Evolutionary conservation across 2,113 vertebrate genomes (phyloP).

Genomic region (Dicaeum eximium): DNA sequence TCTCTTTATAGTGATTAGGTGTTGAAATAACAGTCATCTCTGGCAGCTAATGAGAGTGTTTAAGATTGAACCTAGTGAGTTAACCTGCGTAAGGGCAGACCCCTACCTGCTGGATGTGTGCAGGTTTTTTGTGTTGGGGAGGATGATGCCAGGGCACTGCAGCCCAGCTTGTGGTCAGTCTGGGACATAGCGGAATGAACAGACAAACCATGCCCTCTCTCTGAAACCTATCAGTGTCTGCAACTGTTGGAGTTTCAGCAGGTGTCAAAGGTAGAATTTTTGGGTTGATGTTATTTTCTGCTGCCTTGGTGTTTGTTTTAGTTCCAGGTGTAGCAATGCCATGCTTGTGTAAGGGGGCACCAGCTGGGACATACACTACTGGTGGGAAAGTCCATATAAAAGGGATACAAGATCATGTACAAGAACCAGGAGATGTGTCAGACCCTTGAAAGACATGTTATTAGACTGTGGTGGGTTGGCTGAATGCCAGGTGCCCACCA

Average conservation of each 20-base stretch:
- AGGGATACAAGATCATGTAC: neutral
- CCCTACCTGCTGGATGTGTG: neutral
- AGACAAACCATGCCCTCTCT: neutral
- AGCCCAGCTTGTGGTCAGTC: no score
- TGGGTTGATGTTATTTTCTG: neutral
- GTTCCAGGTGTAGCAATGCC: accelerated
- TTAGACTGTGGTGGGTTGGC: neutral
- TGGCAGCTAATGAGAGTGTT: neutral
- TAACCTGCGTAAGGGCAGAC: neutral
- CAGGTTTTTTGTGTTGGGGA: neutral
- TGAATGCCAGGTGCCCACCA: neutral
- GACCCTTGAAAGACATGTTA: neutral
- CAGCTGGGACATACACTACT: neutral
- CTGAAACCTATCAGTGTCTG: neutral
- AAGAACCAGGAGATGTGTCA: neutral
- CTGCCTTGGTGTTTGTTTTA: neutral
- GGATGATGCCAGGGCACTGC: neutral
- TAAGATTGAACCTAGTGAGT: neutral
- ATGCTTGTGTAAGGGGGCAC: neutral
- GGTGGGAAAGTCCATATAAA: neutral
- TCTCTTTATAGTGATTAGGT: neutral
- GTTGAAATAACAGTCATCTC: neutral
- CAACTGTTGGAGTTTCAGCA: neutral
- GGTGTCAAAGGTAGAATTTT: neutral
- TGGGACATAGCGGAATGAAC: accelerated